These are phyloP conservation scores for Columbina picui DNA, from an alignment of 2,113 vertebrate species.

Conservation along the genomic window DNA sequence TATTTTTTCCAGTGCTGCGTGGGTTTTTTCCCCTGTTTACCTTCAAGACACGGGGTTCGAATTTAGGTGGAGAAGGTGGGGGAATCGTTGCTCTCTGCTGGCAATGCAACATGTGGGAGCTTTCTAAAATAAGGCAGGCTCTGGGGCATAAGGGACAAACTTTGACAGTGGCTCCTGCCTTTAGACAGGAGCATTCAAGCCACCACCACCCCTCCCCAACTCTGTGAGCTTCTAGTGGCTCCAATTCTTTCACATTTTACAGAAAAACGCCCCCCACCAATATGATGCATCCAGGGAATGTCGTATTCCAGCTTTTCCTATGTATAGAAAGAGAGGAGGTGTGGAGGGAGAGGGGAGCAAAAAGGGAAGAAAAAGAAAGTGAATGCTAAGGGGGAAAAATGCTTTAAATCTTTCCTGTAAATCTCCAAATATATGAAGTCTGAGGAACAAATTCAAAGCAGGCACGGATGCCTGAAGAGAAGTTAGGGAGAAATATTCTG, in stretches of 20 bases:
- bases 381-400: constrained; percentile 4
- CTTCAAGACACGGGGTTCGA: not conserved
- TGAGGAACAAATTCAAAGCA: constrained; percentile 89
- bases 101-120: not conserved
- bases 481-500: constrained; percentile 88
- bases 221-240: not conserved
- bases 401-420: constrained; percentile 77
- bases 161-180: not conserved
- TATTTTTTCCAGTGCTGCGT: too few species aligned
- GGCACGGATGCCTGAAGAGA: constrained; percentile 83
- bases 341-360: not conserved
- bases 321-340: not conserved
- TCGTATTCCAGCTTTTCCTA: not conserved
- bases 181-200: not conserved
- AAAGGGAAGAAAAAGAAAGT: constrained; percentile 13
- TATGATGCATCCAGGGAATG: not conserved
- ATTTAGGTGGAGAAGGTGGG: not conserved
- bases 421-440: constrained; percentile 76
- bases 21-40: not conserved
- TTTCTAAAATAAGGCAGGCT: constrained; percentile 7
- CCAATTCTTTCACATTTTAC: not conserved
- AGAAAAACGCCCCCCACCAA: not conserved
- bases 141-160: not conserved
- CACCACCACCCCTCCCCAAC: not conserved
- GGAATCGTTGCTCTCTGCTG: not conserved